phyloP scores from a whole-genome alignment of 2,113 vertebrate genomes.

The Neolamprologus falcicula region DNA sequence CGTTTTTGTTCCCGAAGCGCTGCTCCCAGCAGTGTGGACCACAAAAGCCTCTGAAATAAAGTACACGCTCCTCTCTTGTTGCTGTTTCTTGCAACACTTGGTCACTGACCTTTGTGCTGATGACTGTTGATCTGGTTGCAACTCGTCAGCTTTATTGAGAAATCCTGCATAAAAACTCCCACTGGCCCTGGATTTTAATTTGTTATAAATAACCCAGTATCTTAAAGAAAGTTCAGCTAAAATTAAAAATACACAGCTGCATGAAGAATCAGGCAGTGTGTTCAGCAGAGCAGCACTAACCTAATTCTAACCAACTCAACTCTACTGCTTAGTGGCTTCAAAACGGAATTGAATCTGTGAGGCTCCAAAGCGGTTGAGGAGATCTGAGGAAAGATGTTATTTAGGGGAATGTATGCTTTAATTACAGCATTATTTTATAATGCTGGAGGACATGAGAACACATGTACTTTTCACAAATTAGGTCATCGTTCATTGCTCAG shows the following conservation, averaged over 20 bases:
- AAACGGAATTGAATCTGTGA: background rate
- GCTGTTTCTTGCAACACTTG: slow-evolving; percentile 4
- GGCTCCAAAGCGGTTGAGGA: background rate
- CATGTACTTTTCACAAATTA: background rate
- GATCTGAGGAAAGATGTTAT: background rate
- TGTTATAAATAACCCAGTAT: background rate
- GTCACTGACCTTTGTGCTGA: slow-evolving; percentile 55
- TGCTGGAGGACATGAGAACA: background rate
- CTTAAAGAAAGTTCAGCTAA: background rate
- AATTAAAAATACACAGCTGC: too few species aligned
- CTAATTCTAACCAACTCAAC: accelerated
- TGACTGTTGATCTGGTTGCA: slow-evolving; percentile 26
- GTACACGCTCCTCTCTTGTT: background rate
- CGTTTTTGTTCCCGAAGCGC: background rate
- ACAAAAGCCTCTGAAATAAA: background rate
- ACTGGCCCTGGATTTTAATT: background rate
- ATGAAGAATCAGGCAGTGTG: background rate
- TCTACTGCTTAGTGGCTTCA: background rate
- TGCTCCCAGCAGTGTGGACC: background rate
- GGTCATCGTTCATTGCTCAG: background rate
- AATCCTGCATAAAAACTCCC: slow-evolving; percentile 5
- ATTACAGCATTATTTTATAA: background rate
- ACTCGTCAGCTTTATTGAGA: slow-evolving; percentile 35
- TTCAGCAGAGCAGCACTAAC: background rate
- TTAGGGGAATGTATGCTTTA: background rate